Evolutionary conservation across 92 coral and sea anemone genomes (phyloP), one percentile per base, ranked within the genome.

Genomic region (Heteractis magnifica): DNA sequence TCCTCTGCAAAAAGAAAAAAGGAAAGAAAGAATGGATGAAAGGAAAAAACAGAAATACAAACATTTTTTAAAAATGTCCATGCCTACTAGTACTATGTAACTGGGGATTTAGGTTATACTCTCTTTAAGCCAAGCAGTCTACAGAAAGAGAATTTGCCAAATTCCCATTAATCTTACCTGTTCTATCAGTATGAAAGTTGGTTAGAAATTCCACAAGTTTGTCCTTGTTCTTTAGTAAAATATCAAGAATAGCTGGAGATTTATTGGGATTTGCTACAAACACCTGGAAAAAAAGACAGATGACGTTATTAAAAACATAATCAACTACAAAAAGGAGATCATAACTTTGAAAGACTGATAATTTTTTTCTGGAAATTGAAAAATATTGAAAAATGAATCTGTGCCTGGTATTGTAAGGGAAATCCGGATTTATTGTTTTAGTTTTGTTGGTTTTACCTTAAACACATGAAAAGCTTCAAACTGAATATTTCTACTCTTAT

Each of bases 381-480:
- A 34, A 34, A 34, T 34, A 34, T 34, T 34, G 44, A 34, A 34
- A 34, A 2, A 1, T 34, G 44, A 34, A 34, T 34, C 44, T 34
- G 44, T 34, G 44, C 44, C 44, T 34, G 44, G 44, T 34, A 34
- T 34, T 34, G 44, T 2, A 34, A 34, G 44, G 3, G 44, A 34
- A 34, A 34, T 34, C 44, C 44, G 0, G 3, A 34, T 34, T 26
- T 1, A 34, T 2, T 34, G 44, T 18, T 62, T 18, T 62, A 18
- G 4, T 9, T 8, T 55, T 5, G 4, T 9, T 26, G 26, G 26
- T 7, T 12, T 89, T 49, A 97, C 99, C 97, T 97, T 97, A 86
- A 97, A 97, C 23, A 97, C 99, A 84, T 97, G 99, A 79, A 97
- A 97, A 74, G 99, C 99, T 83, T 97, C 99, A 92, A 97, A 97